A percentile compares a stretch with the other conserved stretches of the same genome.
Conservation (phyloP, 2,113 vertebrate species). For the Noturus placidus region DNA sequence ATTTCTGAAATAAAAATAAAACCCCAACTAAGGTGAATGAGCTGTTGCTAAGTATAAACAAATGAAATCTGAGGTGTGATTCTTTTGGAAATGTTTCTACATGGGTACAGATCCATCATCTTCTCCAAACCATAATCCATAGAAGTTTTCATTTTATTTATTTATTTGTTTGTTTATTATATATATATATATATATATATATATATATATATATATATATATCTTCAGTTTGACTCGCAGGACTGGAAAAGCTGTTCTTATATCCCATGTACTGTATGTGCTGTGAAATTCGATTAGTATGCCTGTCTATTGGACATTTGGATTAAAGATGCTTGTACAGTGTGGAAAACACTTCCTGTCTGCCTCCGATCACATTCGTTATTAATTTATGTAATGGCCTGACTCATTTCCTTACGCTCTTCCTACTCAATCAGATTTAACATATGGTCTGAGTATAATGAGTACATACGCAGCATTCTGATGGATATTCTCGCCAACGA, state of each 20-base stretch:
- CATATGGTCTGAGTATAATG: neutral
- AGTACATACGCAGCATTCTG: neutral
- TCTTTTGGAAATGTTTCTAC: neutral
- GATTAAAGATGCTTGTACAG: neutral
- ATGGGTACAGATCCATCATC: neutral
- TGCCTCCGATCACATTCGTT: neutral
- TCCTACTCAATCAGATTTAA: neutral
- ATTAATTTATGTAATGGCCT: neutral
- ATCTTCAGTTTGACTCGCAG: neutral
- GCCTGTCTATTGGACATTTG: neutral
- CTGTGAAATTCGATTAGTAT: neutral
- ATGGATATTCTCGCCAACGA: neutral
- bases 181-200: no score
- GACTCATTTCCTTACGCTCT: neutral
- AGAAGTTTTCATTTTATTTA: no score
- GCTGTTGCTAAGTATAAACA: neutral
- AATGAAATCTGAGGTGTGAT: neutral
- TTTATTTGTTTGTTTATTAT: no score
- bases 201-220: no score
- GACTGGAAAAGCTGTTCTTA: neutral
- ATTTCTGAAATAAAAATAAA: conserved; percentile 24
- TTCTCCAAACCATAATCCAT: no score
- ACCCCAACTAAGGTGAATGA: neutral
- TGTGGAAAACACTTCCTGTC: neutral
- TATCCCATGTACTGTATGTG: neutral